Evolutionary conservation across 1,140 invertebrate genomes (phyloP).

Genomic region (Antheraea pernyi): DNA sequence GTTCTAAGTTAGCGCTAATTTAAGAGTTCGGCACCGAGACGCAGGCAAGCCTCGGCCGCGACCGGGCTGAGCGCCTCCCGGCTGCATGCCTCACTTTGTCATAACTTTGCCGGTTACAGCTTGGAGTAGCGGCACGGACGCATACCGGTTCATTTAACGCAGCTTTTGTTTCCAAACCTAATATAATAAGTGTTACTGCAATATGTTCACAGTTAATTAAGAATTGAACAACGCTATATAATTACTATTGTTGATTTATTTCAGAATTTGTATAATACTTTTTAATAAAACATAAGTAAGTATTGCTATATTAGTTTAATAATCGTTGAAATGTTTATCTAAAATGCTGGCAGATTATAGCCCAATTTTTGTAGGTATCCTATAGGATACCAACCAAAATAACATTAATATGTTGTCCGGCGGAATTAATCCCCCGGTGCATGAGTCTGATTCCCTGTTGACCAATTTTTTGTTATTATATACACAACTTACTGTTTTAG

Average conservation of each 20-base stretch:
- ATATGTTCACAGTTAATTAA: not conserved
- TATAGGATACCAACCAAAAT: no score
- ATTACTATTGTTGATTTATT: not conserved
- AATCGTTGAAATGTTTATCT: no score
- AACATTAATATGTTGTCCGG: no score
- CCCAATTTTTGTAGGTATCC: no score
- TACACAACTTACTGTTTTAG: no score
- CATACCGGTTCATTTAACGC: conserved; percentile 41
- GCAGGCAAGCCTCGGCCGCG: conserved; percentile 30
- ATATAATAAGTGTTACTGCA: not conserved
- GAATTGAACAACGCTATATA: not conserved
- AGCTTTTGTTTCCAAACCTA: conserved; percentile 37
- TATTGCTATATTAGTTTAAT: no score
- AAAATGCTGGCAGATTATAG: no score
- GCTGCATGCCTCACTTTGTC: conserved; percentile 47
- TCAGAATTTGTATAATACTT: not conserved
- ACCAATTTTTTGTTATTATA: no score
- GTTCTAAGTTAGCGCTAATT: conserved; percentile 71
- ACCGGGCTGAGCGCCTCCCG: conserved; percentile 32
- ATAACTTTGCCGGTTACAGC: conserved; percentile 56
- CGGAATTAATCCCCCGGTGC: no score
- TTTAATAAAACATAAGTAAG: no score
- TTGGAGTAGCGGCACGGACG: conserved; percentile 25
- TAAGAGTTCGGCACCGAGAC: conserved; percentile 57
- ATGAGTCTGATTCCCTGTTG: no score